Percentiles rank a stretch among this genome's conserved stretches.
These are phyloP conservation scores for Drosophila monieri DNA, from an alignment of 2,888 invertebrate genomes.

Conservation along the genomic window DNA sequence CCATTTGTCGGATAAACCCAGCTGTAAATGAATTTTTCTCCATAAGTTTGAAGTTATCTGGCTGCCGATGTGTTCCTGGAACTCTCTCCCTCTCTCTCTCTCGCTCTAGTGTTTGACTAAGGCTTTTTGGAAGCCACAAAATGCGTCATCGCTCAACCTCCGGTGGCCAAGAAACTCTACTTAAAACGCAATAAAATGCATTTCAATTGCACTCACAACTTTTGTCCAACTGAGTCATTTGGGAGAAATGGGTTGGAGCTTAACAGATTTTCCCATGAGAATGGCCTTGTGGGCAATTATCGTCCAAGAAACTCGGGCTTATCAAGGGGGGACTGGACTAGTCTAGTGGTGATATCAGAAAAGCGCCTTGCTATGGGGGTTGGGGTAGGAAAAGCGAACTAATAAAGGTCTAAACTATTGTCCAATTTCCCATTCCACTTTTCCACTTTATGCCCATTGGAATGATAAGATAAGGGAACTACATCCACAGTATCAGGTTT, in stretches of 20 bases:
- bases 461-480: neutral
- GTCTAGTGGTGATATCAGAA: neutral
- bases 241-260: constrained; percentile 11
- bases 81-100: too few species aligned
- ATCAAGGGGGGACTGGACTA: too few species aligned
- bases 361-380: neutral
- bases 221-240: neutral
- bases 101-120: neutral
- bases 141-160: neutral
- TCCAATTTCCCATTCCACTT: neutral
- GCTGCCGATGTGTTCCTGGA: neutral
- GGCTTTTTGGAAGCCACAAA: neutral
- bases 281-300: constrained; percentile 19
- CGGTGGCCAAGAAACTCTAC: neutral
- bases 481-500: neutral
- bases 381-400: neutral
- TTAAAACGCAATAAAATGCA: constrained; percentile 1
- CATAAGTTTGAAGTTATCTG: neutral
- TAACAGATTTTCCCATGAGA: constrained; percentile 26
- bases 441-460: neutral
- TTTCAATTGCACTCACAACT: neutral
- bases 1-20: neutral
- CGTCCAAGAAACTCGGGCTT: neutral
- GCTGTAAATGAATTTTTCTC: neutral
- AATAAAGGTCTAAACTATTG: neutral